Conservation (phyloP, 92 coral and sea anemone species). For the Micromussa lordhowensis region DNA sequence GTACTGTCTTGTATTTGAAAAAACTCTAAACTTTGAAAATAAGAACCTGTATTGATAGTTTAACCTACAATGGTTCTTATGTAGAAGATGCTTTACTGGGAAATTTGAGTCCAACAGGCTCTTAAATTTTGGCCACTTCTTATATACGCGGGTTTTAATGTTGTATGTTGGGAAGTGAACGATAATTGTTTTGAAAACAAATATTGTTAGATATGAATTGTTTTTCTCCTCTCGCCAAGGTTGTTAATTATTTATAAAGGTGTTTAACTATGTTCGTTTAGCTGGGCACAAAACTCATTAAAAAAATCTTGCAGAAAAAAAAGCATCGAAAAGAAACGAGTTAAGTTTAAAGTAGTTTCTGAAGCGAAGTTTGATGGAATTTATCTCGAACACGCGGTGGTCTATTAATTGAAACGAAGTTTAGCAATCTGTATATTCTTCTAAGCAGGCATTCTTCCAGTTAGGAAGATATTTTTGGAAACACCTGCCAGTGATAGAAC, state of each 20-base stretch:
- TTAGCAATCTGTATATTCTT: slow-evolving; percentile 4
- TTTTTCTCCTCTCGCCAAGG: neutral
- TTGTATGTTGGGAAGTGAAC: too few species aligned
- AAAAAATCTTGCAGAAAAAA: neutral
- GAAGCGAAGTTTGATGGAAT: neutral
- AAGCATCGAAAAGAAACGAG: neutral
- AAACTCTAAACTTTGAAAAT: too few species aligned
- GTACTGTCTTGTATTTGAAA: too few species aligned
- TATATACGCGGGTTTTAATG: too few species aligned
- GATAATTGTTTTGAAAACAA: too few species aligned
- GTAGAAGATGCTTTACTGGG: too few species aligned
- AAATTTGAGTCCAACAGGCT: too few species aligned
- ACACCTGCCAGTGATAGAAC: neutral
- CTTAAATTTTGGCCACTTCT: too few species aligned
- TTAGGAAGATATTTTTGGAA: neutral
- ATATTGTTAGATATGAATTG: neutral
- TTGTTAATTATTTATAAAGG: neutral
- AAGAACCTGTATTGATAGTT: too few species aligned
- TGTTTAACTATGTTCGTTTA: neutral
- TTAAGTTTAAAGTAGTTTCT: neutral
- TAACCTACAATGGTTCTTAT: too few species aligned
- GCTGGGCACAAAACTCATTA: neutral
- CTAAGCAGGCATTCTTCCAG: neutral
- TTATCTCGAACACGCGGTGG: neutral
- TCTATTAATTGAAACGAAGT: neutral